phyloP scores from a whole-genome alignment of 2,797 vertebrate species.

The Agapornis canus region DNA sequence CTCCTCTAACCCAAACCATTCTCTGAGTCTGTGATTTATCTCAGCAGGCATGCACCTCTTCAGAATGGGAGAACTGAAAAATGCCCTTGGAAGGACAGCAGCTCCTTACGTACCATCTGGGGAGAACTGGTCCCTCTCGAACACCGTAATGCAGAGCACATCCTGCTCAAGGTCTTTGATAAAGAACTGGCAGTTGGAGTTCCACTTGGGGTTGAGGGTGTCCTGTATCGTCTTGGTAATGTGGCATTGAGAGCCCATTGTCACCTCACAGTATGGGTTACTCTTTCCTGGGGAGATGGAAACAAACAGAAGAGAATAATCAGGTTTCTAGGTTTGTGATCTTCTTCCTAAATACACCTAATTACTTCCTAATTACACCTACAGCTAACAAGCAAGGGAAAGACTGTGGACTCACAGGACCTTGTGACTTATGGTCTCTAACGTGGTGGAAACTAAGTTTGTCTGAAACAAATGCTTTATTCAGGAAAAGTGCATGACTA shows the following conservation, averaged over 20 bases:
- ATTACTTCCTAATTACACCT: too few species aligned
- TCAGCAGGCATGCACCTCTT: neutral
- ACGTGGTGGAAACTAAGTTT: neutral
- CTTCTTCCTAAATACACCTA: neutral
- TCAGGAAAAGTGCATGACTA: neutral
- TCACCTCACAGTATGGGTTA: constrained; percentile 98
- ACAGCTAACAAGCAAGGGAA: neutral
- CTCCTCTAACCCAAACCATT: neutral
- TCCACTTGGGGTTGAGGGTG: constrained; percentile 98
- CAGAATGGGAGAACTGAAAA: neutral
- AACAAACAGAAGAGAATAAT: neutral
- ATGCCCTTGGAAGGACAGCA: neutral
- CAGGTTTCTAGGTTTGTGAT: fast-evolving
- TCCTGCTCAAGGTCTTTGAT: constrained; percentile 98
- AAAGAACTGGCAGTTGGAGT: constrained; percentile 99
- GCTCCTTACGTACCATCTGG: constrained; percentile 86
- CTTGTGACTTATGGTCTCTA: neutral
- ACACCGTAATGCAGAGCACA: constrained; percentile 97
- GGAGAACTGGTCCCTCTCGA: constrained; percentile 98
- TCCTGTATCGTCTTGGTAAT: constrained; percentile 99
- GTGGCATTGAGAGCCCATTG: constrained; percentile 98
- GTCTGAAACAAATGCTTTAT: neutral
- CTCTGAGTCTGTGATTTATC: neutral
- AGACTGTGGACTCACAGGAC: neutral
- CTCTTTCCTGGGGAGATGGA: constrained; percentile 86